Base-by-base conservation (phyloP, 2,888 invertebrate genomes). In the Andrena dorsata region DNA sequence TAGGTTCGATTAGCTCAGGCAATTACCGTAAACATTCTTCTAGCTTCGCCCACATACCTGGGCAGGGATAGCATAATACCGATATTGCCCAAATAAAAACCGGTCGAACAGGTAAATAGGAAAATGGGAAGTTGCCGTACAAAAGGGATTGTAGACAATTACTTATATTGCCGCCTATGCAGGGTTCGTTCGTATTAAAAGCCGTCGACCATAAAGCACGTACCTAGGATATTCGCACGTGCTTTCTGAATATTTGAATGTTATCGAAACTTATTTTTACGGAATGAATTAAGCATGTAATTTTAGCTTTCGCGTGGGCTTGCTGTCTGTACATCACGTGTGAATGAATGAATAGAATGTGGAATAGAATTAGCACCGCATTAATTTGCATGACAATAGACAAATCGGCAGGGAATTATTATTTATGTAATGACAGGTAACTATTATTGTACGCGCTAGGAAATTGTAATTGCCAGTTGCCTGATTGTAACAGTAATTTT, bases 21-120 rank as follows among this genome's bases (percentile, higher is more conserved):
- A 75, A 82, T 82, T 82, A 82, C 76, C 26, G 63, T 82, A 61
- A 82, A 69, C 73, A 82, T 83, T 82, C 60, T 76, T 76, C 69
- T 49, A 76, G 7, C 41, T 74, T 82, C 70, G 56, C 72, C 76
- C 71, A 69, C 65, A 61, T 73, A 83, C 66, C 72, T 82, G 41
- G 53, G n/a, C 61, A n/a, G 10, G 20, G 56, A 66, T 82, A 82
- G 69, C 76, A 41, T 5, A 41, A 72, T 68, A 64, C 60, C 71
- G 64, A 30, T 56, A 76, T 71, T 76, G 47, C 58, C 76, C 26
- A 61, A 75, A 66, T 63, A 83, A 83, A 82, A 77, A 74, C 77
- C 82, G 47, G 66, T 75, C 70, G 13, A 56, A 2, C 82, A 60
- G 28, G 68, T 76, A 65, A 69, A 60, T 41, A 65, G 13, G 69